These are phyloP conservation scores for Lycia hirtaria DNA, from an alignment of 2,888 invertebrate species.

Conservation along the genomic window DNA sequence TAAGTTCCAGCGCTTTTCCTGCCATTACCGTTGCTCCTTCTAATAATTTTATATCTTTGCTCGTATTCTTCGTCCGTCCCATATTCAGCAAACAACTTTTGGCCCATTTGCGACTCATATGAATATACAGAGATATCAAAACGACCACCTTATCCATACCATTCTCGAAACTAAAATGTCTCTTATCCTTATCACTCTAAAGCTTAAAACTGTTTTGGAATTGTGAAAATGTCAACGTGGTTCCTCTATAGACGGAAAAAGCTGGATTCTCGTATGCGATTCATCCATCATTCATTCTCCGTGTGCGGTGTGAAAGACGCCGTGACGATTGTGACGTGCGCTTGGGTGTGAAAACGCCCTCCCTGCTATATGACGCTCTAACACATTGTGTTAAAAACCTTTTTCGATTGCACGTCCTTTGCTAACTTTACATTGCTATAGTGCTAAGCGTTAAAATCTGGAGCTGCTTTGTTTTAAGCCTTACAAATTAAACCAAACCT, in stretches of 20 bases:
- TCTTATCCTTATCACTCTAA: conserved; percentile 37
- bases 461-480: conserved; percentile 33
- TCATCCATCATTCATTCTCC: conserved; percentile 81
- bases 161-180: background rate
- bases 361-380: conserved; percentile 50
- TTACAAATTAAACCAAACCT: background rate
- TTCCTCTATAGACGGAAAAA: conserved; percentile 65
- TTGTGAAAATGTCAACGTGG: conserved; percentile 43
- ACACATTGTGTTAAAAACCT: conserved; percentile 54
- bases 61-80: conserved; percentile 54
- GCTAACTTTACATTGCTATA: conserved; percentile 56
- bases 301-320: conserved; percentile 71
- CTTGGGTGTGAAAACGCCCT: conserved; percentile 48
- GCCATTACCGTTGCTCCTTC: conserved; percentile 2
- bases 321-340: conserved; percentile 75
- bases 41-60: conserved; percentile 32
- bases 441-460: conserved; percentile 49
- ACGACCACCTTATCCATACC: conserved; percentile 42
- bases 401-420: conserved; percentile 57
- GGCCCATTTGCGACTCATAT: conserved; percentile 72
- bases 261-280: conserved; percentile 69
- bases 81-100: conserved; percentile 72
- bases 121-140: conserved; percentile 67
- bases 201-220: conserved; percentile 41
- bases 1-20: background rate